Conservation (phyloP, 2,113 vertebrate species). For the Chaetorhynchus papuensis region DNA sequence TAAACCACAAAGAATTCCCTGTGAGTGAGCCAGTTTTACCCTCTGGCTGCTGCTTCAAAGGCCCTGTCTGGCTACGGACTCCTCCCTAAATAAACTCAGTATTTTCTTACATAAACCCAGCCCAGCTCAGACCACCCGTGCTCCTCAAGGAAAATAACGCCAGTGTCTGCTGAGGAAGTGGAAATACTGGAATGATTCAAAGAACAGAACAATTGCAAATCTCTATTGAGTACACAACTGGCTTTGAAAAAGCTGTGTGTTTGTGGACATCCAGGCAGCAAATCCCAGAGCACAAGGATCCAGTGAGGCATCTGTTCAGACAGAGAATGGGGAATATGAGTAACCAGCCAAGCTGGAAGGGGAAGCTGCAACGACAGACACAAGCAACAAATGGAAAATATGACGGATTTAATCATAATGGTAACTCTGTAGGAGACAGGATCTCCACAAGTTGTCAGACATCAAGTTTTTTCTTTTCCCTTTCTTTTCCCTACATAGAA, state of each 20-base stretch:
- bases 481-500: background rate
- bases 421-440: background rate
- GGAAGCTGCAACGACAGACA: background rate
- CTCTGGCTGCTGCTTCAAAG: constrained; percentile 26
- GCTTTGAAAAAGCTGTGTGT: background rate
- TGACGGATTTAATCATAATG: background rate
- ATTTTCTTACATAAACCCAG: constrained; percentile 30
- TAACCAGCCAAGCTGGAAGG: constrained; percentile 1
- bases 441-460: background rate
- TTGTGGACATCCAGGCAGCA: background rate
- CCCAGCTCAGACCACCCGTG: background rate
- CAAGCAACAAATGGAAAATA: background rate
- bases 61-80: background rate
- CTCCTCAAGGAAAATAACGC: background rate
- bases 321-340: background rate
- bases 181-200: constrained; percentile 28
- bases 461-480: background rate
- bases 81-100: constrained; percentile 4
- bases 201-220: background rate
- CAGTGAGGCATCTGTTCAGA: background rate
- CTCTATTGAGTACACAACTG: background rate
- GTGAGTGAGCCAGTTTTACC: background rate
- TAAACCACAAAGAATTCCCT: background rate
- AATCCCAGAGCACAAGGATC: background rate
- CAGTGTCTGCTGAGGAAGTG: constrained; percentile 1